These are phyloP conservation scores for Idaea aversata DNA, from an alignment of 2,888 invertebrate species.

Conservation along the genomic window DNA sequence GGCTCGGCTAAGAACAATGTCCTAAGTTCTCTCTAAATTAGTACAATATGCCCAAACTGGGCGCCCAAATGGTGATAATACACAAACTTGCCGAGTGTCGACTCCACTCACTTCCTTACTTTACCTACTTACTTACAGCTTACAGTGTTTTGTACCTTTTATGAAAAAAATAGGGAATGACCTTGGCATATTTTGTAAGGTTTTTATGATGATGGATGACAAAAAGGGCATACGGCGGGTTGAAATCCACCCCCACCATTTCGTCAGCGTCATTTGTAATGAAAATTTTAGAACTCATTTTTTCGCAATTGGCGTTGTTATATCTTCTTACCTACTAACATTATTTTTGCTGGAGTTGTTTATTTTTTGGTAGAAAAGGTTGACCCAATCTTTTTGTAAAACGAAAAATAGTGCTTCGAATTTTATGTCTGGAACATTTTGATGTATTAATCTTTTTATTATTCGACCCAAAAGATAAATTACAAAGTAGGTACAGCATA, in stretches of 20 bases:
- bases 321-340: conserved; percentile 17
- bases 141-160: conserved; percentile 21
- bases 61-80: conserved; percentile 15
- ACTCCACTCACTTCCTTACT: neutral
- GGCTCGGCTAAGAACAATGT: conserved; percentile 21
- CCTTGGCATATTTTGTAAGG: conserved; percentile 26
- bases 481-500: too few species aligned
- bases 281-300: conserved; percentile 34
- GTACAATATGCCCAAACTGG: conserved; percentile 16
- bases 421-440: neutral
- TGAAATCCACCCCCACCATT: conserved; percentile 24
- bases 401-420: neutral
- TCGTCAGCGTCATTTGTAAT: conserved; percentile 22
- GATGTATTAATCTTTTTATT: neutral
- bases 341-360: neutral
- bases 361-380: neutral
- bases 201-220: conserved; percentile 35
- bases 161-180: conserved; percentile 20
- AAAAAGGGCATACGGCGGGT: conserved; percentile 28
- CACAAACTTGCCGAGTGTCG: conserved; percentile 10
- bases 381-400: neutral
- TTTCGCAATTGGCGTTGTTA: conserved; percentile 27
- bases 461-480: too few species aligned
- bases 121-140: conserved; percentile 7
- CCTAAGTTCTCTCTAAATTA: conserved; percentile 20